Conservation (phyloP, 1,140 invertebrate species). For the Adoxophyes honmai region DNA sequence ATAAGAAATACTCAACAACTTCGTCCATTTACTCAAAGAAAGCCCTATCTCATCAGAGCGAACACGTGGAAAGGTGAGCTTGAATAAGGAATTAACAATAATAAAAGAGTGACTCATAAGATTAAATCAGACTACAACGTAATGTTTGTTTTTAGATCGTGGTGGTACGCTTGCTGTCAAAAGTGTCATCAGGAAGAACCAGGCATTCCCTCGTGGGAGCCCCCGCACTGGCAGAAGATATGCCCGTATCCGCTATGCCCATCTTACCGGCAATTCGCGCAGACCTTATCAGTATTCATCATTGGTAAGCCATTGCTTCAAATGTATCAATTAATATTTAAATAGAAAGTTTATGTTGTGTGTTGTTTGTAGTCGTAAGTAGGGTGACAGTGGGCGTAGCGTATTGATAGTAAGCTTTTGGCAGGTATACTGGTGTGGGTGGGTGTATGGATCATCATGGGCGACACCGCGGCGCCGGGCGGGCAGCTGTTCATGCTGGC, state of each 20-base stretch:
- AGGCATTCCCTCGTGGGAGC: constrained; percentile 85
- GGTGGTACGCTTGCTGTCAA: constrained; percentile 84
- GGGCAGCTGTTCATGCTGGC: constrained; percentile 90
- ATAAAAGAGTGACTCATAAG: background rate
- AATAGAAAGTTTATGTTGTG: background rate
- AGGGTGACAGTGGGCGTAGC: background rate
- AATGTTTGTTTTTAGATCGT: constrained; percentile 77
- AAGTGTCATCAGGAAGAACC: constrained; percentile 84
- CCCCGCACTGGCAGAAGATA: constrained; percentile 83
- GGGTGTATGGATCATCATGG: constrained; percentile 84
- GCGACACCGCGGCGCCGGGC: constrained; percentile 85
- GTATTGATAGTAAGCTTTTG: constrained; percentile 15
- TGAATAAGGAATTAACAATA: background rate
- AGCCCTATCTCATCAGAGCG: constrained; percentile 66
- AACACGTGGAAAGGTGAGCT: constrained; percentile 65
- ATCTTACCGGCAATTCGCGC: constrained; percentile 86
- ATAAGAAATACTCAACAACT: constrained; percentile 71
- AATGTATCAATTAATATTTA: constrained; percentile 2
- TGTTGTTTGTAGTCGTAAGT: background rate
- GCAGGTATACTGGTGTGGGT: constrained; percentile 86
- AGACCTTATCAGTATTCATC: constrained; percentile 82
- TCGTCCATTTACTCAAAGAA: constrained; percentile 70
- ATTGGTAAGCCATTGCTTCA: constrained; percentile 72
- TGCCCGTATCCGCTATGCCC: constrained; percentile 90
- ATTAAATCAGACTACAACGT: constrained; percentile 12